Percentiles rank a stretch among this genome's conserved stretches.
These are phyloP conservation scores for Ibycter americanus DNA, from an alignment of 2,797 vertebrate genomes.

Conservation along the genomic window DNA sequence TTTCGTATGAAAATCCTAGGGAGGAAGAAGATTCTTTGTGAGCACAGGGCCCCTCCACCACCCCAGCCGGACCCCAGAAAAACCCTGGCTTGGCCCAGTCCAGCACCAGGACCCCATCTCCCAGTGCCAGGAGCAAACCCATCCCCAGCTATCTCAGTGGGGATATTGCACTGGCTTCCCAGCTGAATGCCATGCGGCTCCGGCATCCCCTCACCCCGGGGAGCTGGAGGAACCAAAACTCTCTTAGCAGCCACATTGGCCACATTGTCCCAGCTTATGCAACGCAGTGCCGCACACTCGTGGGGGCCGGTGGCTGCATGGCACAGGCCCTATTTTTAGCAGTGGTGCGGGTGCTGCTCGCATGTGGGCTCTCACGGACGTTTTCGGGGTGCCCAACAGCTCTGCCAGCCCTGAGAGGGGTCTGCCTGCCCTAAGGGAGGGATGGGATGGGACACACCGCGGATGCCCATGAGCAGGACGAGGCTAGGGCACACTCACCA, in stretches of 20 bases:
- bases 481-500: slow-evolving; percentile 76
- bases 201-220: not conserved
- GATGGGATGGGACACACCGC: rapidly evolving
- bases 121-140: rapidly evolving
- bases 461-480: rapidly evolving
- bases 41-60: not conserved
- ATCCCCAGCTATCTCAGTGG: not conserved
- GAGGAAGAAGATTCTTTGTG: not conserved
- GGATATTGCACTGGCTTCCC: rapidly evolving
- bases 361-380: not conserved
- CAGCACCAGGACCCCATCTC: not conserved
- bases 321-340: not conserved
- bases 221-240: not conserved
- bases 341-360: rapidly evolving
- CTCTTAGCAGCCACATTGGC: not conserved
- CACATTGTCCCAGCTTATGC: rapidly evolving
- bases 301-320: not conserved
- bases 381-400: not conserved
- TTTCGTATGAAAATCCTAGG: slow-evolving; percentile 89
- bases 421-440: not conserved
- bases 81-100: not conserved
- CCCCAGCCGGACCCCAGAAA: not conserved
- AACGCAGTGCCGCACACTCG: rapidly evolving
- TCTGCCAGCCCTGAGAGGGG: rapidly evolving
- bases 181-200: rapidly evolving